Percentiles rank a stretch among this genome's conserved stretches.
Conservation (phyloP, 2,888 invertebrate species). For the Lapara coniferarum region DNA sequence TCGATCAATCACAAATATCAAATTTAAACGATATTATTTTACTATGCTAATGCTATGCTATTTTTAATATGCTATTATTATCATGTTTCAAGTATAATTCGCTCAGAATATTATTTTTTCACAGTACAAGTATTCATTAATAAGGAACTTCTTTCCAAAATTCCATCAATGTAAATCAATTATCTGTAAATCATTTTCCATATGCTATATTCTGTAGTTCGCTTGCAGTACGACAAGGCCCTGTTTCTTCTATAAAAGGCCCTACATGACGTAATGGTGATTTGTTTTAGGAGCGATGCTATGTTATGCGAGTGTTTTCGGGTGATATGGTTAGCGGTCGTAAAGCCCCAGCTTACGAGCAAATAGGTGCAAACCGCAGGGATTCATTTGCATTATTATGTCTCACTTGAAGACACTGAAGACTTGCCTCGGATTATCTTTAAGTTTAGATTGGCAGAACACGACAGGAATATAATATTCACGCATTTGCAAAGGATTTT, state of each 20-base stretch:
- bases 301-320: conserved; percentile 45
- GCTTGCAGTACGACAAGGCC: background rate
- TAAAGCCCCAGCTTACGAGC: conserved; percentile 21
- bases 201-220: background rate
- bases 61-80: too few species aligned
- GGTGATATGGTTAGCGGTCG: conserved; percentile 39
- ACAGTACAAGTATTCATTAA: too few species aligned
- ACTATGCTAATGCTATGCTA: too few species aligned
- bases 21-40: too few species aligned
- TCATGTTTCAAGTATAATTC: too few species aligned
- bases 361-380: conserved; percentile 18
- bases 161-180: too few species aligned
- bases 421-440: background rate
- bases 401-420: conserved; percentile 5
- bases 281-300: conserved; percentile 43
- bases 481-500: background rate
- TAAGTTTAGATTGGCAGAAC: background rate
- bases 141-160: too few species aligned
- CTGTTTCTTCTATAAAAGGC: background rate
- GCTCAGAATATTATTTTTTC: too few species aligned
- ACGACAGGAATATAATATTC: background rate
- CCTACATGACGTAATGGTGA: conserved; percentile 38
- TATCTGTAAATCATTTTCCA: too few species aligned
- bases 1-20: too few species aligned
- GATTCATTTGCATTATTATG: conserved; percentile 25